Percentiles rank a stretch among this genome's conserved stretches.
phyloP scores from a whole-genome alignment of 2,113 vertebrate genomes.

The Oxygymnocypris stewartii region DNA sequence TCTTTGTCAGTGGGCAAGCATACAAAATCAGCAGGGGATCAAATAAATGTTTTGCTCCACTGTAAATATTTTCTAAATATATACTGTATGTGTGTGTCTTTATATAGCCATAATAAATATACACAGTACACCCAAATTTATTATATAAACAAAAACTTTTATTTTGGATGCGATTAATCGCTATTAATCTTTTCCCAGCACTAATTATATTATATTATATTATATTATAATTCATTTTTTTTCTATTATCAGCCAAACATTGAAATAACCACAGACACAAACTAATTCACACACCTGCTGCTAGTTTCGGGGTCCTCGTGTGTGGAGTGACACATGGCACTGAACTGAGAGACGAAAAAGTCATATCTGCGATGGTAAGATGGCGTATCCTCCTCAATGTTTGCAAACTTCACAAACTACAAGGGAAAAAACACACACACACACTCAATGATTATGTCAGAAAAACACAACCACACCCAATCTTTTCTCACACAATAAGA shows the following conservation, averaged over 20 bases:
- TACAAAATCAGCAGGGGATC: too few relatives aligned
- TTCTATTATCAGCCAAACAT: not conserved
- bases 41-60: too few relatives aligned
- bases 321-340: slow-evolving; percentile 96
- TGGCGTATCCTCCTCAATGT: slow-evolving; percentile 97
- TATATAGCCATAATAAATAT: too few relatives aligned
- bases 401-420: slow-evolving; percentile 98
- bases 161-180: too few relatives aligned
- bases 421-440: not conserved
- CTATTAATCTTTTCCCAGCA: too few relatives aligned
- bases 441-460: not conserved
- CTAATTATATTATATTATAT: too few relatives aligned
- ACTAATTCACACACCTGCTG: slow-evolving; percentile 72
- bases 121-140: too few relatives aligned
- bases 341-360: slow-evolving; percentile 97
- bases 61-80: too few relatives aligned
- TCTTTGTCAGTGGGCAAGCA: too few relatives aligned
- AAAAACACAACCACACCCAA: not conserved
- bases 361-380: slow-evolving; percentile 96
- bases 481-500: not conserved
- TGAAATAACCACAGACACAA: not conserved
- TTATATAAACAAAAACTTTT: too few relatives aligned
- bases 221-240: not conserved
- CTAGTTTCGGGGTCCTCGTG: slow-evolving; percentile 85
- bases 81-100: too few relatives aligned